A percentile compares a stretch with the other conserved stretches of the same genome.
phyloP scores from a whole-genome alignment of 2,113 vertebrate genomes.

The Chascanopsetta lugubris region DNA sequence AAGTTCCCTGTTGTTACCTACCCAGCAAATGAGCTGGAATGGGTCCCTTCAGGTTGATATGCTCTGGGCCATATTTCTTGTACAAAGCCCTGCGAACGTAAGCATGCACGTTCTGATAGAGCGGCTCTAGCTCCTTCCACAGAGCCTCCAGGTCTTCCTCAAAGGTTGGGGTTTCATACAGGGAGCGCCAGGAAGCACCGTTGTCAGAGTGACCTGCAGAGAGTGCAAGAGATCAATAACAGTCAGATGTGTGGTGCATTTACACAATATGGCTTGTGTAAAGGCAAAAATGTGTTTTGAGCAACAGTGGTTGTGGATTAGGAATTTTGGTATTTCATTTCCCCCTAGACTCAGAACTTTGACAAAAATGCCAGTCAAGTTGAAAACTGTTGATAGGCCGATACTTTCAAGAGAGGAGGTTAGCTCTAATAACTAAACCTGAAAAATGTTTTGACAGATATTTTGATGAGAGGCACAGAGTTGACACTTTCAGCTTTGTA shows the following conservation, averaged over 20 bases:
- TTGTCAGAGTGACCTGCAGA: constrained; percentile 86
- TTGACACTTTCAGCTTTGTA: too few species aligned
- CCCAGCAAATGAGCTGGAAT: constrained; percentile 96
- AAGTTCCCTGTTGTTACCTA: constrained; percentile 66
- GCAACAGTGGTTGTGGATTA: not conserved
- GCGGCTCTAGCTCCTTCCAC: constrained; percentile 88
- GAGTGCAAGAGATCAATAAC: not conserved
- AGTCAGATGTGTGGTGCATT: not conserved
- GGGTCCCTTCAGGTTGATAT: constrained; percentile 90
- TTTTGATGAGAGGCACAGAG: too few species aligned
- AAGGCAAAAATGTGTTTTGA: not conserved
- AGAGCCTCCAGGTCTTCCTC: constrained; percentile 91
- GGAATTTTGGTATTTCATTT: too few species aligned
- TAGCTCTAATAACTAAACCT: too few species aligned
- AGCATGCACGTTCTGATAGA: constrained; percentile 92
- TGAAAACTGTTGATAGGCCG: too few species aligned
- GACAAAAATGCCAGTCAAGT: too few species aligned
- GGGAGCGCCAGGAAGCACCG: constrained; percentile 90
- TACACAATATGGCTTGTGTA: not conserved
- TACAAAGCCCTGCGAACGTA: constrained; percentile 91
- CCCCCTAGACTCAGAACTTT: too few species aligned
- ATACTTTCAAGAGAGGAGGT: too few species aligned
- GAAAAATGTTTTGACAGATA: too few species aligned
- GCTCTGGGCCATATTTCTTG: constrained; percentile 85
- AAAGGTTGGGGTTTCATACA: constrained; percentile 89